phyloP scores from a whole-genome alignment of 2,888 invertebrate genomes.

The Eulithis testata region DNA sequence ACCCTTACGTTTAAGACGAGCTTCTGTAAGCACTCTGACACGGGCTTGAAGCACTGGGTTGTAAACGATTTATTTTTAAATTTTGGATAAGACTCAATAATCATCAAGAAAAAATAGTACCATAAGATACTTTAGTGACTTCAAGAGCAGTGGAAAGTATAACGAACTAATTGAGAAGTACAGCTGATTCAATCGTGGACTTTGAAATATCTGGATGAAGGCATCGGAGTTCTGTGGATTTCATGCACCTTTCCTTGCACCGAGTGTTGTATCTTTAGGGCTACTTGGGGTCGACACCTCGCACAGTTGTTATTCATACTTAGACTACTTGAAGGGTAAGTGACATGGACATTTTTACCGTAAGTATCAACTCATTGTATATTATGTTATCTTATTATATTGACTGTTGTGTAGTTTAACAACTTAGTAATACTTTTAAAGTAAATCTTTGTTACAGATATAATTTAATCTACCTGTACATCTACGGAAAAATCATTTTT shows the following conservation, averaged over 20 bases:
- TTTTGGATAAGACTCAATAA: too few species aligned
- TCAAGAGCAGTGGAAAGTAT: not conserved
- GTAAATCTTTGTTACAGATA: not conserved
- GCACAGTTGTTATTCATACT: slow-evolving; percentile 1
- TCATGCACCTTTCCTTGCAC: slow-evolving; percentile 13
- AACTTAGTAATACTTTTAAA: not conserved
- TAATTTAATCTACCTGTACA: not conserved
- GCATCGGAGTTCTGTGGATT: not conserved
- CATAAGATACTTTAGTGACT: too few species aligned
- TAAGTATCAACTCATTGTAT: slow-evolving; percentile 22
- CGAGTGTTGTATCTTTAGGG: slow-evolving; percentile 38
- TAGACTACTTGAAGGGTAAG: not conserved
- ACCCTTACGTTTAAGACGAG: slow-evolving; percentile 62
- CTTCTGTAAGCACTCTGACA: slow-evolving; percentile 13
- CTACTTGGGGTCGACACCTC: slow-evolving; percentile 12
- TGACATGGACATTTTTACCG: slow-evolving; percentile 4
- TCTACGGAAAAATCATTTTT: not conserved
- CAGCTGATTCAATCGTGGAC: not conserved
- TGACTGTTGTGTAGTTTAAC: not conserved
- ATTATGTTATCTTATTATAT: not conserved
- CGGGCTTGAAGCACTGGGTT: slow-evolving; percentile 11
- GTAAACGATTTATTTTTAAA: too few species aligned
- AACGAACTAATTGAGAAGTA: not conserved
- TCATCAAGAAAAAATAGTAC: too few species aligned
- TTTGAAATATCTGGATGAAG: not conserved